Evolutionary conservation across 1,140 invertebrate genomes (phyloP).

Genomic region (Nephila pilipes): DNA sequence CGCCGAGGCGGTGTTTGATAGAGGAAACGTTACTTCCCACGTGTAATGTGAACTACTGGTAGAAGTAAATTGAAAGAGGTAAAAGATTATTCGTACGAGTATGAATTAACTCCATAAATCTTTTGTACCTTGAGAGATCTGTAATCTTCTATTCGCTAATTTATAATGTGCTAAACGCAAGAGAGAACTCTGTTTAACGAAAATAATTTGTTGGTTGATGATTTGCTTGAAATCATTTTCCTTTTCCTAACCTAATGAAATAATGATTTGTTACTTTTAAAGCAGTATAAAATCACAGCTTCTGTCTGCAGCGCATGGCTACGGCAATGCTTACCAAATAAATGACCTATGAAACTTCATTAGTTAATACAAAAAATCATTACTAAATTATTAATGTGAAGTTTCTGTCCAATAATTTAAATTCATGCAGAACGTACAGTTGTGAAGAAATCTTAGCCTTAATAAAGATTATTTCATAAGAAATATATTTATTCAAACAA

Average conservation of each 20-base stretch:
- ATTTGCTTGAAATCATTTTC: neutral
- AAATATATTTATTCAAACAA: no score
- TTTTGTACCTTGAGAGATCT: neutral
- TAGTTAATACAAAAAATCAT: no score
- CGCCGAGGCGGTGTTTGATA: slow-evolving; percentile 2
- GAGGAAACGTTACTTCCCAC: neutral
- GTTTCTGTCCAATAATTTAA: no score
- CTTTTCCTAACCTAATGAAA: neutral
- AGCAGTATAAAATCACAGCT: neutral
- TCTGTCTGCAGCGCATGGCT: no score
- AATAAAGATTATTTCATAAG: no score
- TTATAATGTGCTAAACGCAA: neutral
- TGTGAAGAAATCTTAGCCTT: no score
- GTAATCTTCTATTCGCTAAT: slow-evolving; percentile 22
- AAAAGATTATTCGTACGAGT: neutral
- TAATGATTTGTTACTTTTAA: neutral
- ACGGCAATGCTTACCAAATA: no score
- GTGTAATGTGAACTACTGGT: neutral
- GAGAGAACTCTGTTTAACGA: neutral
- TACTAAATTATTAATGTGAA: no score
- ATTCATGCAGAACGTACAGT: no score
- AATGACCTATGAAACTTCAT: no score
- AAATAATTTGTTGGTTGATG: slow-evolving; percentile 19
- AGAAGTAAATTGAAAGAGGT: no score
- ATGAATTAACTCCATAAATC: slow-evolving; percentile 56